Percentiles rank a stretch among this genome's conserved stretches.
Evolutionary conservation across 37 sponge, comb jelly and placozoan species (phyloP).

Genomic region (Oscarella lobularis): DNA sequence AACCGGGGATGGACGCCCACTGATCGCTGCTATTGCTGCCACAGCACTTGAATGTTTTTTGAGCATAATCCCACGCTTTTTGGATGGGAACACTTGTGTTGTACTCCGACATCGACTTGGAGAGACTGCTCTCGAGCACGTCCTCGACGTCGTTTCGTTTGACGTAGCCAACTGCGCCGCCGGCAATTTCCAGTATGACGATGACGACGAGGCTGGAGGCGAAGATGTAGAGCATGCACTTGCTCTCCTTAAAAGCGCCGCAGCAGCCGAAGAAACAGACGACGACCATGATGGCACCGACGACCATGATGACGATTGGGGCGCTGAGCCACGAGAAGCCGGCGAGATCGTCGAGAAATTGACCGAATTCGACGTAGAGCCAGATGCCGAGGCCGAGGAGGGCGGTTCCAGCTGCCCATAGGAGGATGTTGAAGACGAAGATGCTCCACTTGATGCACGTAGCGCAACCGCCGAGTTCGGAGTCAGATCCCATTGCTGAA

Average conservation of each 20-base stretch:
- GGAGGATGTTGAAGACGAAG: background rate
- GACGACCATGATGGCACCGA: background rate
- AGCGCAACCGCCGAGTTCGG: background rate
- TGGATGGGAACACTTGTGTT: background rate
- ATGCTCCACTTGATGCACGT: background rate
- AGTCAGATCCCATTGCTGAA: too few relatives aligned
- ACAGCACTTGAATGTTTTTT: background rate
- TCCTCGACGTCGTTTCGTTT: background rate
- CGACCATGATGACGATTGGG: background rate
- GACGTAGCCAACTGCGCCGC: background rate
- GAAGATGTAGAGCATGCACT: background rate
- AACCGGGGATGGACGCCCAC: background rate
- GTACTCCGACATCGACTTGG: background rate
- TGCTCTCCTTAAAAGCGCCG: background rate
- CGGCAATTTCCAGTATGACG: background rate
- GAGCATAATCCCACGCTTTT: background rate
- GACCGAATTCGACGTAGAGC: background rate
- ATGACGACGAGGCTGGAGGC: background rate
- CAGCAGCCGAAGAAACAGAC: background rate
- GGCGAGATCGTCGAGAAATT: background rate
- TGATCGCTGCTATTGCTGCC: background rate
- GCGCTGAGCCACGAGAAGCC: background rate
- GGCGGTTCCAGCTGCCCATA: background rate
- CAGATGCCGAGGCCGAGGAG: background rate
- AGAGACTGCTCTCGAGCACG: background rate